Conservation (phyloP, 2,888 invertebrate species). For the Pediacus dermestoides region DNA sequence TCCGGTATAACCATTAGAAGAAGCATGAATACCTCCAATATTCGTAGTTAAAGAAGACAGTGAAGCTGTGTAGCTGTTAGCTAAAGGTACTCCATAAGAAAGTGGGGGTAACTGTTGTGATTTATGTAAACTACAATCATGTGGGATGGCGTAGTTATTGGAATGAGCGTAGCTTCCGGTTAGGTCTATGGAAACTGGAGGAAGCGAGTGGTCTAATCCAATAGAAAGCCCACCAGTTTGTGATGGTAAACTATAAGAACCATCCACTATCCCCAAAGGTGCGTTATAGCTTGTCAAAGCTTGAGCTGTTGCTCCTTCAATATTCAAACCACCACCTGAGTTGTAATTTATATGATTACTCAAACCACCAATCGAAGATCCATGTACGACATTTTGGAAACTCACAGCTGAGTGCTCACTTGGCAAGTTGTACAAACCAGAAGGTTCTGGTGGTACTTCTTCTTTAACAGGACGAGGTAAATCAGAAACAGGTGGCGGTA, state of each 20-base stretch:
- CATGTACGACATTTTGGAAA: constrained; percentile 49
- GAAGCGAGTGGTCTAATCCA: constrained; percentile 35
- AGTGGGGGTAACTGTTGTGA: constrained; percentile 40
- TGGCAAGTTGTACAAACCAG: constrained; percentile 55
- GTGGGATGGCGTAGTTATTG: constrained; percentile 21
- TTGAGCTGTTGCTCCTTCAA: constrained; percentile 36
- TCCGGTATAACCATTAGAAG: constrained; percentile 31
- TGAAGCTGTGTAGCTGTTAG: constrained; percentile 55
- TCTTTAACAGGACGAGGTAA: constrained; percentile 40
- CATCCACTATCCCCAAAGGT: constrained; percentile 53
- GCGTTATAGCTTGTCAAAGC: constrained; percentile 53
- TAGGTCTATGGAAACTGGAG: constrained; percentile 35
- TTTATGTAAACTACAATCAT: constrained; percentile 43
- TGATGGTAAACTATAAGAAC: constrained; percentile 52
- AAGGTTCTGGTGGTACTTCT: constrained; percentile 53
- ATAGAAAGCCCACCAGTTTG: constrained; percentile 24
- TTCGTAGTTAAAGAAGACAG: constrained; percentile 54
- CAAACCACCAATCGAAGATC: constrained; percentile 33
- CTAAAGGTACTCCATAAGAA: constrained; percentile 50
- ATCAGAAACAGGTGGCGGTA: constrained; percentile 63
- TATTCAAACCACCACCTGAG: constrained; percentile 18
- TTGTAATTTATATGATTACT: constrained; percentile 18
- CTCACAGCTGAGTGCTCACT: constrained; percentile 50
- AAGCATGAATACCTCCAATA: constrained; percentile 50
- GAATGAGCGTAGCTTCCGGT: constrained; percentile 22